Base-by-base conservation (phyloP, 2,113 vertebrate species). In the Hoplias malabaricus region DNA sequence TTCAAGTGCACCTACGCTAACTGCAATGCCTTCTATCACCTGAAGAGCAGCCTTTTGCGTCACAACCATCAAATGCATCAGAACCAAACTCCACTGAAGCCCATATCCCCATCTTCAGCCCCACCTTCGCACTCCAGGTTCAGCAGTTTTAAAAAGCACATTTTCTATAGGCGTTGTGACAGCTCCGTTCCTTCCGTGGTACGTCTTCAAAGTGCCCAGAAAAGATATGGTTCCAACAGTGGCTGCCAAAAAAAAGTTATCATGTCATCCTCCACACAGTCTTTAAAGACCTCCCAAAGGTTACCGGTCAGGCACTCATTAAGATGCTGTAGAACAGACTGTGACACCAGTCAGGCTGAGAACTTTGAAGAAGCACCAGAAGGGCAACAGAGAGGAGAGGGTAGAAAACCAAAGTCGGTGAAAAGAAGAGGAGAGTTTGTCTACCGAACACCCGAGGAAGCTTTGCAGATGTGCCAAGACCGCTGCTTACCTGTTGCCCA, bases 391-490 rank as follows among this genome's bases (percentile, higher is more conserved):
- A 43, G 7, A 21, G 16, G 29, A 7, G 65, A 43, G 21, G 27
- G 11, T 13, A 21, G 14, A 14, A 23, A 27, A 54, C 25, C 40
- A 21, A 59, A 56, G 42, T 46, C 16, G 29, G 71, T 12, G 7
- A 70, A 25, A 11, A 83, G 53, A 4, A 79, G 38, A 5, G 4
- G 2, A 0, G 13, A 31, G 14, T 53, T 83, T 40, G 79, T 86
- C 57, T 88, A 85, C 78, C 89, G 90, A 50, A 92, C 92, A 16
- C 89, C 90, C 13, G 95, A 96, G 78, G 96, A 99, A 88, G 97
- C 96, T 21, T 88, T 99, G 21, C 93, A 96, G 75, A 96, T 98
- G 96, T 99, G 97, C 75, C 93, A 94, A 65, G 95, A 96, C 86
- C 94, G 95, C 11, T 94, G 89, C 57, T 80, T 94, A 53, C 91